These are phyloP conservation scores for Drosophila punjabiensis DNA, from an alignment of 1,140 invertebrate species.

Conservation along the genomic window DNA sequence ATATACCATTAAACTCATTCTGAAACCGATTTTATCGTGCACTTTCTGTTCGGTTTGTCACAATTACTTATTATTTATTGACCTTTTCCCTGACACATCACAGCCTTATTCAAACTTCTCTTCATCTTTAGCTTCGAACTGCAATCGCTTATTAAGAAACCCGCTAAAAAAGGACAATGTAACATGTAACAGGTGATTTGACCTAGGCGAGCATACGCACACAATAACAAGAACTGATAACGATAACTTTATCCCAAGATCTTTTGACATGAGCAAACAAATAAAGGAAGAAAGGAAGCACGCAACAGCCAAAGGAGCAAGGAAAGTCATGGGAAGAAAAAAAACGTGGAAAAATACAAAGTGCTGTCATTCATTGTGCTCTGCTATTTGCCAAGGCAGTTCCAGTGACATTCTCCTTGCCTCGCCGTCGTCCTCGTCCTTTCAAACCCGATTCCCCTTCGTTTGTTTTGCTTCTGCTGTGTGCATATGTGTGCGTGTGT, in stretches of 20 bases:
- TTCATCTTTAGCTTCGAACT: background rate
- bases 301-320: constrained; percentile 43
- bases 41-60: background rate
- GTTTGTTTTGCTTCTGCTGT: constrained; percentile 29
- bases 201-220: constrained; percentile 37
- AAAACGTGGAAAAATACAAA: constrained; percentile 68
- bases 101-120: background rate
- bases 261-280: constrained; percentile 71
- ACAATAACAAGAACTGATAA: constrained; percentile 59
- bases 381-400: constrained; percentile 59
- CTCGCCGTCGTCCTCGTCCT: background rate
- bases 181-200: constrained; percentile 76
- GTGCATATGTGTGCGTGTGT: constrained; percentile 44
- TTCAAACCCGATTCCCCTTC: background rate
- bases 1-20: background rate
- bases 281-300: constrained; percentile 64
- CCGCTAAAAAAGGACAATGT: constrained; percentile 38
- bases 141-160: constrained; percentile 33
- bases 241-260: constrained; percentile 74
- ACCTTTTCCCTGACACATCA: background rate
- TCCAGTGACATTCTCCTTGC: constrained; percentile 27
- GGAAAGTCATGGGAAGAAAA: constrained; percentile 14
- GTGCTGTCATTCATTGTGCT: constrained; percentile 79
- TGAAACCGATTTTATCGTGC: background rate
- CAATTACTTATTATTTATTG: background rate